Evolutionary conservation across 2,113 vertebrate genomes (phyloP).

Genomic region (Anguilla japonica): DNA sequence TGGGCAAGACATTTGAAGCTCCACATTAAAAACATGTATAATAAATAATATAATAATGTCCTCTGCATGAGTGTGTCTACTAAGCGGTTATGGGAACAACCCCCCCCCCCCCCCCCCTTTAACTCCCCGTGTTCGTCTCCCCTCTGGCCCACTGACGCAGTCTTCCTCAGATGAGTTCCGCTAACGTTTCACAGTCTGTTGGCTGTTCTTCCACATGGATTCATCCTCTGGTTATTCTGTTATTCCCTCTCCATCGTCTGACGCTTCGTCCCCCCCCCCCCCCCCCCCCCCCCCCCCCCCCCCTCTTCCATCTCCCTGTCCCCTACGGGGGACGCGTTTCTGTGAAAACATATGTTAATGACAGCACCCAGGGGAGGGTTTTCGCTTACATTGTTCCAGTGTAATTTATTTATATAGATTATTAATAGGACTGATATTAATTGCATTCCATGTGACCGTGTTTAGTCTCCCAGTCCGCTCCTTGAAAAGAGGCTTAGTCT

Average conservation of each 20-base stretch:
- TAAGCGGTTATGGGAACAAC: too few species aligned
- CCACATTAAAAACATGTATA: too few species aligned
- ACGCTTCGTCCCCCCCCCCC: neutral
- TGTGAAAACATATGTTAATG: neutral
- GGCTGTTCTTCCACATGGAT: neutral
- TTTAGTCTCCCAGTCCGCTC: too few species aligned
- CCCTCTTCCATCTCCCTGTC: neutral
- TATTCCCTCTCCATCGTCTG: neutral
- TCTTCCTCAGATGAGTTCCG: too few species aligned
- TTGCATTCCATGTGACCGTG: too few species aligned
- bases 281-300: neutral
- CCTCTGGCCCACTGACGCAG: neutral
- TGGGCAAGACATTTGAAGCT: too few species aligned
- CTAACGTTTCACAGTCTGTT: neutral
- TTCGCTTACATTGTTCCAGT: neutral
- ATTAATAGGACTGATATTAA: neutral
- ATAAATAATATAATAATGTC: too few species aligned
- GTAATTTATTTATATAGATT: neutral
- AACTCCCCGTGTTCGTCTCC: neutral
- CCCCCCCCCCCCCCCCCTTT: neutral
- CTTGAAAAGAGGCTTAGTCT: neutral
- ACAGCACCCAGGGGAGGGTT: neutral
- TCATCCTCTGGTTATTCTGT: neutral
- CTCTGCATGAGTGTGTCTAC: too few species aligned
- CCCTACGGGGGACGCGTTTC: neutral